phyloP scores from a whole-genome alignment of 92 coral and sea anemone genomes.

The Epizoanthus stellaris region DNA sequence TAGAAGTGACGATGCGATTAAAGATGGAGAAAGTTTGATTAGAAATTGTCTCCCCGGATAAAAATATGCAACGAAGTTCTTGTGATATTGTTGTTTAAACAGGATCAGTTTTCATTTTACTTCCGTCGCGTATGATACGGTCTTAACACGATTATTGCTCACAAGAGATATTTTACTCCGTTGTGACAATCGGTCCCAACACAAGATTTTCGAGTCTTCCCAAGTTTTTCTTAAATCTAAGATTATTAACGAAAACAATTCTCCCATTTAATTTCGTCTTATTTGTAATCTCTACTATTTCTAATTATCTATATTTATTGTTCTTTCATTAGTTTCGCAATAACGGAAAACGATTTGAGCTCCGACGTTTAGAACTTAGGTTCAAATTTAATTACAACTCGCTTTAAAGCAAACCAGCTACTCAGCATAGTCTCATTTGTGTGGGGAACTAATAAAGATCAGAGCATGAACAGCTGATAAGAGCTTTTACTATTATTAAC shows the following conservation, averaged over 20 bases:
- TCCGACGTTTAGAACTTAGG: not conserved
- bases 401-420: not conserved
- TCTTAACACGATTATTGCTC: not conserved
- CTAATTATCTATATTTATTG: constrained; percentile 8
- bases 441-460: constrained; percentile 16
- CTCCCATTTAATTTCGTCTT: constrained; percentile 5
- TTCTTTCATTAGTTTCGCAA: not conserved
- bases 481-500: constrained; percentile 1
- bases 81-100: too few species aligned
- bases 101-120: too few species aligned
- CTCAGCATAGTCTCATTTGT: constrained; percentile 7
- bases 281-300: not conserved
- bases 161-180: not conserved
- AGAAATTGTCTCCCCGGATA: too few species aligned
- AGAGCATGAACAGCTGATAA: not conserved
- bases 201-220: too few species aligned
- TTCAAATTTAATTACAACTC: constrained; percentile 7
- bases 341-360: constrained; percentile 6
- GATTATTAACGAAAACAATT: not conserved
- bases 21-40: too few species aligned
- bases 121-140: too few species aligned
- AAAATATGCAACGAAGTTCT: too few species aligned
- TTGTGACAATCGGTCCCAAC: not conserved
- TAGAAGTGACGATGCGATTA: too few species aligned
- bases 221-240: not conserved